Evolutionary conservation across 1,140 invertebrate genomes (phyloP).

Genomic region (Coenobita brevimanus): DNA sequence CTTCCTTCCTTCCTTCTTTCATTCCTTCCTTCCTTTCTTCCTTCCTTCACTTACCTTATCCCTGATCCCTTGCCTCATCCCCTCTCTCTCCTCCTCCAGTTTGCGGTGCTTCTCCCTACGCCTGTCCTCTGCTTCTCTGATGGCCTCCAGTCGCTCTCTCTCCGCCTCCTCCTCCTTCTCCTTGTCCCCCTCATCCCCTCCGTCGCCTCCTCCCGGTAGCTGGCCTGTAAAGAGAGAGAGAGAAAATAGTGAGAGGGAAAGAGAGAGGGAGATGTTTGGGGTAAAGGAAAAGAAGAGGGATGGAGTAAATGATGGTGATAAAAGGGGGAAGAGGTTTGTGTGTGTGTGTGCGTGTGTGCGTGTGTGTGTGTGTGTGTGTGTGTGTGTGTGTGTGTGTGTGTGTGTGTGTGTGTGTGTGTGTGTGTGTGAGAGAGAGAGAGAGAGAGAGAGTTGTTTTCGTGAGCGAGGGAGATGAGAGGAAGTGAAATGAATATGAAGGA

Average conservation of each 20-base stretch:
- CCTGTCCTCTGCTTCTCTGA: slow-evolving; percentile 93
- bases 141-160: slow-evolving; percentile 78
- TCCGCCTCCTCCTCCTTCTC: slow-evolving; percentile 63
- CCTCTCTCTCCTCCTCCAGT: slow-evolving; percentile 98
- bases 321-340: background rate
- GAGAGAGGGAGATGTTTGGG: background rate
- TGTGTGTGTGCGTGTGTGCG: background rate
- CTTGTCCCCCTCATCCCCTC: slow-evolving; percentile 57
- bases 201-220: slow-evolving; percentile 56
- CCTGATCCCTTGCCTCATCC: slow-evolving; percentile 97
- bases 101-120: slow-evolving; percentile 97
- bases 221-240: slow-evolving; percentile 34
- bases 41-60: slow-evolving; percentile 85
- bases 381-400: background rate
- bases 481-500: no score
- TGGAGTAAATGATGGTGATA: background rate
- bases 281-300: background rate
- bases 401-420: slow-evolving; percentile 1
- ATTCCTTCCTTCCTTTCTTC: background rate
- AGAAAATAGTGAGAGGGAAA: no score
- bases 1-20: background rate
- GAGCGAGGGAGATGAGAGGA: background rate
- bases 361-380: background rate
- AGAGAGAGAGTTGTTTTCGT: background rate
- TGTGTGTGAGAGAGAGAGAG: background rate